phyloP scores from a whole-genome alignment of 1,140 invertebrate species.

The Chironomus striatipennis region DNA sequence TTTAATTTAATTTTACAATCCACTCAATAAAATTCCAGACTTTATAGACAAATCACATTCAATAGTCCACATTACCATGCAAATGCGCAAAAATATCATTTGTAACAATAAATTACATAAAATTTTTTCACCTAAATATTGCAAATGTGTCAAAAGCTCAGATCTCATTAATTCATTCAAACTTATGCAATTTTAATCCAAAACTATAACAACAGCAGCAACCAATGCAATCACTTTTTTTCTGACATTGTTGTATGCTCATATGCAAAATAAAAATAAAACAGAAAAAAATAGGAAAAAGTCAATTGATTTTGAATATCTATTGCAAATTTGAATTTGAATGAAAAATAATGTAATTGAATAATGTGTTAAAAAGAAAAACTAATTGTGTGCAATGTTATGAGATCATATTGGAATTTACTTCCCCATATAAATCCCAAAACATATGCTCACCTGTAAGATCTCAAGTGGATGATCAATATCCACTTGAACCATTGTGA shows the following conservation, averaged over 20 bases:
- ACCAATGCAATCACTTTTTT: not conserved
- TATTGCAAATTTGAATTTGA: not conserved
- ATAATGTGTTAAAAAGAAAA: slow-evolving; percentile 10
- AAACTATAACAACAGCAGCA: not conserved
- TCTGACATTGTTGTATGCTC: slow-evolving; percentile 1
- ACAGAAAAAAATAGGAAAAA: too few relatives aligned
- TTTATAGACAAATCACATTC: too few relatives aligned
- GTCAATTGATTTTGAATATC: not conserved
- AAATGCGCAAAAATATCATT: too few relatives aligned
- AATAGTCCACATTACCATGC: too few relatives aligned
- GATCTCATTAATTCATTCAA: not conserved
- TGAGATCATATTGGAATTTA: slow-evolving; percentile 1
- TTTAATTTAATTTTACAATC: too few relatives aligned
- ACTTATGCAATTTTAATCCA: slow-evolving; percentile 1
- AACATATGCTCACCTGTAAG: not conserved
- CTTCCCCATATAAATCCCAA: not conserved
- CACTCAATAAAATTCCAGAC: too few relatives aligned
- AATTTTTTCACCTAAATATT: not conserved
- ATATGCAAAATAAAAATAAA: too few relatives aligned
- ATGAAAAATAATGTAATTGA: not conserved
- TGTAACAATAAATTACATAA: not conserved
- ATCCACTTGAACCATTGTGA: too few relatives aligned
- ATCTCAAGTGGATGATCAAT: not conserved
- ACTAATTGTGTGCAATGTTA: not conserved
- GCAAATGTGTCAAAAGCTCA: not conserved